phyloP scores from a whole-genome alignment of 2,888 invertebrate genomes.

The Epistrophe eligans region DNA sequence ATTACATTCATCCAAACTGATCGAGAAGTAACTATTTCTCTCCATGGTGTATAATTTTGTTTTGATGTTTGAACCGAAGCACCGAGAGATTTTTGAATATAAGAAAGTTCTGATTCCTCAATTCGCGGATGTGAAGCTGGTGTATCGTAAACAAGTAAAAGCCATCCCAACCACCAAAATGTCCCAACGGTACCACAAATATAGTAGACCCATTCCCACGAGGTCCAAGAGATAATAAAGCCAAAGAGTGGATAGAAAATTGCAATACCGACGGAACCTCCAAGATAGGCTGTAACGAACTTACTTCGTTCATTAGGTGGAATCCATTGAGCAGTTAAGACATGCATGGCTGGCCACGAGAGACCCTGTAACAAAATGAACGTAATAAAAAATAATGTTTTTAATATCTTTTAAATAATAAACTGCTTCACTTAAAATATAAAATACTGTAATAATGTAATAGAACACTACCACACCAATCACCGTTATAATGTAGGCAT shows the following conservation, averaged over 20 bases:
- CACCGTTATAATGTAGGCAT: too few species aligned
- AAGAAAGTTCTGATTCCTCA: constrained; percentile 85
- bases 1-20: constrained; percentile 88
- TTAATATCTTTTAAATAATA: background rate
- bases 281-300: constrained; percentile 87
- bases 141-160: constrained; percentile 86
- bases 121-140: constrained; percentile 89
- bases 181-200: constrained; percentile 86
- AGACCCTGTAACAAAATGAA: constrained; percentile 86
- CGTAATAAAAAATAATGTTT: background rate
- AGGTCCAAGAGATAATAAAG: constrained; percentile 86
- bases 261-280: constrained; percentile 88
- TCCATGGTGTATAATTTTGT: constrained; percentile 86
- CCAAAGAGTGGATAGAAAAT: constrained; percentile 89
- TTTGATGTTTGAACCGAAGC: constrained; percentile 80
- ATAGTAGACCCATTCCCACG: constrained; percentile 90
- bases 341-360: constrained; percentile 91
- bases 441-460: too few species aligned
- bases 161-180: constrained; percentile 88
- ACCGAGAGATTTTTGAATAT: constrained; percentile 86
- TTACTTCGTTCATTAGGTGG: constrained; percentile 91
- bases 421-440: too few species aligned
- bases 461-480: too few species aligned
- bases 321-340: constrained; percentile 92
- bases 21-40: constrained; percentile 85